Evolutionary conservation across 2,888 invertebrate genomes (phyloP), one percentile per base, ranked within the genome.

Genomic region (Caenorhabditis sp.): DNA sequence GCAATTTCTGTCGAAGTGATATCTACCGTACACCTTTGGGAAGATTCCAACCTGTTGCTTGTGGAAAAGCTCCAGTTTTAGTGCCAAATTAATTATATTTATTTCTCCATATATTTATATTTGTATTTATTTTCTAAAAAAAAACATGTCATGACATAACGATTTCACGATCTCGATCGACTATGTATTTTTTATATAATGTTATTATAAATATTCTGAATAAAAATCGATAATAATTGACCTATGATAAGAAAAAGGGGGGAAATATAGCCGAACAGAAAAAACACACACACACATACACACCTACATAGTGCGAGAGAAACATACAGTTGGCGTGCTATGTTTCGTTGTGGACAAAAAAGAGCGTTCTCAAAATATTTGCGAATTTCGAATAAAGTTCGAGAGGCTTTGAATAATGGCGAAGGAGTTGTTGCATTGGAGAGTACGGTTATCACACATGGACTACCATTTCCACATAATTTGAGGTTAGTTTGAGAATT

Each of bases 371-470:
- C 75, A 17, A 68, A 71, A n/a, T 72, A 72, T 63, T 53, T 80
- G 4, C 66, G 60, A 36, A 61, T 81, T 49, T 74, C 73, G n/a
- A 63, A 67, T 12, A 66, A 63, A 53, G 80, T 84, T 20, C 58
- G 66, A 49, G 61, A 77, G 49, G 84, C 83, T 1, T 61, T 84
- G 20, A 61, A 67, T 2, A 63, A 67, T 10, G 76, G 76, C 27
- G 67, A 70, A 59, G 83, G 79, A 21, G 91, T 97, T 70, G 95
- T 99, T 21, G 96, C 97, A 1, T 90, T 99, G 80, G 99, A 99
- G 90, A 95, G 96, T 8, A 95, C 99, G 0, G 95, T 99, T 76
- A 94, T 99, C 72, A 97, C 97, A 0, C 97, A 99, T 90, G 99
- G 99, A 53, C 94, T 99, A 94, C 96, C 97, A 0, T 93, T 92